A percentile compares a stretch with the other conserved stretches of the same genome.
Conservation (phyloP, 2,888 invertebrate species). For the Archips crataeganus region DNA sequence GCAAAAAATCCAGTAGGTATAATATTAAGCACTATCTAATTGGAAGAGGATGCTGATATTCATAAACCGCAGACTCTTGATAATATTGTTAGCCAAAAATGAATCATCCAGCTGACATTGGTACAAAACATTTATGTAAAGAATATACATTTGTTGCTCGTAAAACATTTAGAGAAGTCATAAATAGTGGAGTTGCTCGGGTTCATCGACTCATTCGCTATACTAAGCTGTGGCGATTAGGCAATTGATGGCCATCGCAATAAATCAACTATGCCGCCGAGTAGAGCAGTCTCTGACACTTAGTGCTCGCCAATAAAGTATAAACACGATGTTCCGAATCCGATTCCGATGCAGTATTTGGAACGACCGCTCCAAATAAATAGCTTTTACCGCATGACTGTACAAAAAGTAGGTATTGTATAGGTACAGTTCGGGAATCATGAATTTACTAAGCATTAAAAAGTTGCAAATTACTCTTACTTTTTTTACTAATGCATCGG, state of each 20-base stretch:
- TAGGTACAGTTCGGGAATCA: background rate
- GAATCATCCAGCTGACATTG: background rate
- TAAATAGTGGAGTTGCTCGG: slow-evolving; percentile 3
- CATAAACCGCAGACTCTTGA: slow-evolving; percentile 5
- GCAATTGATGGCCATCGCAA: slow-evolving; percentile 30
- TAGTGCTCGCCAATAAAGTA: slow-evolving; percentile 6
- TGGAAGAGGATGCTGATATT: slow-evolving; percentile 5
- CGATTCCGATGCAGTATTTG: background rate
- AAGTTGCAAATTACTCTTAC: background rate
- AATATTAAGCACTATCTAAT: background rate
- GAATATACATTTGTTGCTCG: background rate
- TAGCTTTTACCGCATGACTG: background rate
- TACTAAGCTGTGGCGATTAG: slow-evolving; percentile 34
- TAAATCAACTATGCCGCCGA: slow-evolving; percentile 29
- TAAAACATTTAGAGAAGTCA: slow-evolving; percentile 1
- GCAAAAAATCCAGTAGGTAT: background rate
- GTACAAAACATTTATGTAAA: slow-evolving; percentile 1
- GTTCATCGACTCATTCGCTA: slow-evolving; percentile 24
- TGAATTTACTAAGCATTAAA: background rate
- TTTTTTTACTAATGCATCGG: too few relatives aligned
- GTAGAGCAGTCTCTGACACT: slow-evolving; percentile 4
- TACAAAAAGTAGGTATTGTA: background rate
- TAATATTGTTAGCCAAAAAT: background rate
- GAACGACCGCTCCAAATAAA: background rate
- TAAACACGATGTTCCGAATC: slow-evolving; percentile 2